Percentiles rank a stretch among this genome's conserved stretches.
phyloP scores from a whole-genome alignment of 2,888 invertebrate genomes.

The Cheilosia urbana region DNA sequence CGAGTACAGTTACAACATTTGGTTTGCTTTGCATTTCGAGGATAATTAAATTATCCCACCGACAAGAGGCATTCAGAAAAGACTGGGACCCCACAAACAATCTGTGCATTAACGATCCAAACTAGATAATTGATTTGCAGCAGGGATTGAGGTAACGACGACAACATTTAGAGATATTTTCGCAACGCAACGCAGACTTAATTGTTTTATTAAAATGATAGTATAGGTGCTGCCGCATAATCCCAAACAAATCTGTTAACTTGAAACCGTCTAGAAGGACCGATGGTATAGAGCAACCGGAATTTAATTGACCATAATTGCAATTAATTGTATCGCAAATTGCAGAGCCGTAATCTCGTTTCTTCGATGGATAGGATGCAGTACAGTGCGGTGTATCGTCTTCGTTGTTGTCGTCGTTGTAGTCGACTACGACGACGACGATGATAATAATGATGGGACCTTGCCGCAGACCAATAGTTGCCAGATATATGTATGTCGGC shows the following conservation, averaged over 20 bases:
- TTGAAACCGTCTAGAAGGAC: constrained; percentile 25
- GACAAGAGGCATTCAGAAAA: constrained; percentile 22
- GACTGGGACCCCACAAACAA: constrained; percentile 41
- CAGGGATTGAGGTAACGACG: neutral
- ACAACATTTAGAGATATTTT: constrained; percentile 37
- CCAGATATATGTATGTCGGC: constrained; percentile 45
- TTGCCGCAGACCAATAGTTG: constrained; percentile 47
- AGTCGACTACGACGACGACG: constrained; percentile 2
- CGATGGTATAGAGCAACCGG: constrained; percentile 61
- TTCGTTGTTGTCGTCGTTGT: constrained; percentile 21
- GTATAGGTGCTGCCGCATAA: constrained; percentile 30
- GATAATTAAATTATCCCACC: constrained; percentile 73
- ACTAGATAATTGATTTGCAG: constrained; percentile 74
- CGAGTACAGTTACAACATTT: neutral
- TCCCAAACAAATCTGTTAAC: constrained; percentile 63
- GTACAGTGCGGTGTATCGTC: constrained; percentile 18
- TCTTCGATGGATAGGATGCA: constrained; percentile 32
- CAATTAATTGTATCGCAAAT: constrained; percentile 76
- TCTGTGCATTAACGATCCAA: constrained; percentile 57
- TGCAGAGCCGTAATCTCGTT: constrained; percentile 67
- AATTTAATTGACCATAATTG: constrained; percentile 77
- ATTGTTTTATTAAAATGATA: constrained; percentile 40
- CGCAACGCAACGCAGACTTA: neutral
- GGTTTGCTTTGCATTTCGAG: constrained; percentile 39
- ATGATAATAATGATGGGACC: constrained; percentile 45